These are phyloP conservation scores for Tyrannus savana DNA, from an alignment of 2,113 vertebrate genomes.

Conservation along the genomic window DNA sequence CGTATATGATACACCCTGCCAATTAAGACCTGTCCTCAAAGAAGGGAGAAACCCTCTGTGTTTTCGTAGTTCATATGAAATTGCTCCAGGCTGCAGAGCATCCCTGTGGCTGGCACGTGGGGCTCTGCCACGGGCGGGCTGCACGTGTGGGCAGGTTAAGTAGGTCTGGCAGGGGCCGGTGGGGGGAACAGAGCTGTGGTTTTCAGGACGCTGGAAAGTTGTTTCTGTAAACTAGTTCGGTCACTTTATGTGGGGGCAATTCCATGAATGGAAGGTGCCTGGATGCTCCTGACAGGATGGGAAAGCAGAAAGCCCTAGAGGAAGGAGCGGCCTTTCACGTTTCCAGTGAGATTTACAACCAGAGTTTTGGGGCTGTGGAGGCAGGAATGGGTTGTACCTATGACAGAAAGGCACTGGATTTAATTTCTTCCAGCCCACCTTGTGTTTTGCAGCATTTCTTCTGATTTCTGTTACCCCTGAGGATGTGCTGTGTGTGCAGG, in stretches of 20 bases:
- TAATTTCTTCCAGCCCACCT: neutral
- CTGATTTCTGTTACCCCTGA: neutral
- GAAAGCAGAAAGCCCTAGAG: accelerated
- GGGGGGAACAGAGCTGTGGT: neutral
- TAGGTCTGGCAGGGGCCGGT: constrained; percentile 22
- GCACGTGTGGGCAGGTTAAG: neutral
- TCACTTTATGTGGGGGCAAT: neutral
- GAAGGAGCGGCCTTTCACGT: accelerated
- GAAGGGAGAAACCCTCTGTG: neutral
- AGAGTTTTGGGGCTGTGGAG: accelerated
- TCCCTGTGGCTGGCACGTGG: neutral
- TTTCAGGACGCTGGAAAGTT: neutral
- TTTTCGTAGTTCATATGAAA: neutral
- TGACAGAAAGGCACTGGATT: accelerated
- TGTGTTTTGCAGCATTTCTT: neutral
- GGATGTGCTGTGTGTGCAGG: neutral
- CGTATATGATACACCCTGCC: neutral
- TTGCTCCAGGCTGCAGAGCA: neutral
- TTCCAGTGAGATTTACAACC: neutral
- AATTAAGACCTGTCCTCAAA: neutral
- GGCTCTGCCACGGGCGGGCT: accelerated
- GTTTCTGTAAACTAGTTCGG: neutral
- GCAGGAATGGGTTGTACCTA: neutral
- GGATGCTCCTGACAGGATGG: neutral
- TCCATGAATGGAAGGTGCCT: neutral